Percentiles rank a stretch among this genome's conserved stretches.
phyloP scores from a whole-genome alignment of 2,797 vertebrate genomes.

The Brotula barbata region DNA sequence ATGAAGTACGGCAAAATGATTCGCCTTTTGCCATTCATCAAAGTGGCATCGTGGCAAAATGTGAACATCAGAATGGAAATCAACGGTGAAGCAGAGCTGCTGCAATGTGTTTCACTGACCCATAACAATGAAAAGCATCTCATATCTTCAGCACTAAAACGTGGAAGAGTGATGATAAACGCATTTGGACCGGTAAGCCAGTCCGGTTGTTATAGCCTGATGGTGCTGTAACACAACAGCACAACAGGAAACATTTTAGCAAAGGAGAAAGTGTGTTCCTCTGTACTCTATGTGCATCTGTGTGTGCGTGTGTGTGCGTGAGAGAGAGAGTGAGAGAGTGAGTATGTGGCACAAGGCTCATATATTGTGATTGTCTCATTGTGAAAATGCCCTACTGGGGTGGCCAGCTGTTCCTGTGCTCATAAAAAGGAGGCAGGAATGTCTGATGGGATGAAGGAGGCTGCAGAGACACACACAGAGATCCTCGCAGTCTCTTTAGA shows the following conservation, averaged over 20 bases:
- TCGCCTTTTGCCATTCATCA: constrained; percentile 69
- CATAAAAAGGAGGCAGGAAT: constrained; percentile 89
- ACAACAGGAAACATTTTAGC: constrained; percentile 58
- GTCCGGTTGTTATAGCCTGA: constrained; percentile 54
- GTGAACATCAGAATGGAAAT: constrained; percentile 18
- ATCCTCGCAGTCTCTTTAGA: constrained; percentile 39
- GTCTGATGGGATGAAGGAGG: constrained; percentile 86
- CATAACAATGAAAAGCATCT: constrained; percentile 29
- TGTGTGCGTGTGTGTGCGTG: constrained; percentile 25
- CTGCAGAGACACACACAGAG: constrained; percentile 56
- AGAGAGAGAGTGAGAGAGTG: constrained; percentile 35
- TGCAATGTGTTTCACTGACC: constrained; percentile 20
- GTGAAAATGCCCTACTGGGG: constrained; percentile 78
- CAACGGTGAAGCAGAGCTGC: background rate
- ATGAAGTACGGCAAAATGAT: constrained; percentile 55
- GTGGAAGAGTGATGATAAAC: constrained; percentile 34
- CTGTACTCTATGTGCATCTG: constrained; percentile 21
- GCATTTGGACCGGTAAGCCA: constrained; percentile 32
- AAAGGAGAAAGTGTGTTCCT: constrained; percentile 43
- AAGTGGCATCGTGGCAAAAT: constrained; percentile 32
- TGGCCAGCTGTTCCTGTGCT: constrained; percentile 93
- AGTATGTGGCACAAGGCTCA: constrained; percentile 54
- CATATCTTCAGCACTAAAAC: constrained; percentile 34
- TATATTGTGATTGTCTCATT: constrained; percentile 74
- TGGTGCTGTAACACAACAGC: constrained; percentile 55